Evolutionary conservation across 92 coral and sea anemone species (phyloP), one percentile per base, ranked within the genome.

Genomic region (Epizoanthus rinbou): DNA sequence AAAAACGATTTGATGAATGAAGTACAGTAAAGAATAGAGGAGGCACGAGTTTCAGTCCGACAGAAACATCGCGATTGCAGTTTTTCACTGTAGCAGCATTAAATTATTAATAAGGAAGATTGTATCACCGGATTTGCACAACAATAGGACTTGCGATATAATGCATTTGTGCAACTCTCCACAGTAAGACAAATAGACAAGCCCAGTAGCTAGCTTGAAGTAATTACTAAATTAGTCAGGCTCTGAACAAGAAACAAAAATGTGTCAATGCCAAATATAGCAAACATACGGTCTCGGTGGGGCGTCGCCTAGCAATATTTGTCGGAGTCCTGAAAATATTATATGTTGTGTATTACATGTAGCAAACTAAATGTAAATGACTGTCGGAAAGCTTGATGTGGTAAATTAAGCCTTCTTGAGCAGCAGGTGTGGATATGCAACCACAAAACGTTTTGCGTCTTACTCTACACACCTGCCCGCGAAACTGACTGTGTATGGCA

Each of bases 111-210:
- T 91, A 60, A 91, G 66, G 23, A 75, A 15, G 80, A 76, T 78
- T 85, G 85, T 91, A 41, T 74, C 15, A 59, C 33, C 39, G 59
- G 86, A 87, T 85, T 85, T 86, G 88, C 88, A 91, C 92, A 80
- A 83, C 84, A 89, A 91, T 89, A 68, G 81, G 47, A 23, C 89
- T 91, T 86, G 89, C 89, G 92, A 89, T 86, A 86, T 88, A 64
- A 28, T 69, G 37, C 58, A 85, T 74, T 81, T 64, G 58, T 85
- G 69, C 54, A 47, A 47, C 14, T 47, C 59, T 41, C 82, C 56
- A 54, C 53, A 65, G 76, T 72, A 73, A 85, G 79, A 79, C 88
- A 88, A 84, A 84, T 79, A 79, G 72, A 82, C 80, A 78, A 78
- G 71, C 82, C 59, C 28, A 39, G 35, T 76, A 8, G 24, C 45